These are phyloP conservation scores for Nothobranchius kuhntae DNA, from an alignment of 2,113 vertebrate genomes.

Conservation along the genomic window DNA sequence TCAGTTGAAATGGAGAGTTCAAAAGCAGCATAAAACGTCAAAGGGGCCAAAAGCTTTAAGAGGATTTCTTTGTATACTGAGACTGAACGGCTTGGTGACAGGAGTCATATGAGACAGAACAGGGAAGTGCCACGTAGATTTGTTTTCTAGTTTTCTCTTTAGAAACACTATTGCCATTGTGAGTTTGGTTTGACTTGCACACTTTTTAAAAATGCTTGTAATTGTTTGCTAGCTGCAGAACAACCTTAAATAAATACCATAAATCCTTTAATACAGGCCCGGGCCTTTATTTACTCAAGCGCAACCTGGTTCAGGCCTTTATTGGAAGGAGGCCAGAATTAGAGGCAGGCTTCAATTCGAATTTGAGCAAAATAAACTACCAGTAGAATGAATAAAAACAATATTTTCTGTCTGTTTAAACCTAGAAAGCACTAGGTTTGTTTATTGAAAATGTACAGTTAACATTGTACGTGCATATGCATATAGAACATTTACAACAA, in stretches of 20 bases:
- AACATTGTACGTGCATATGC: too few relatives aligned
- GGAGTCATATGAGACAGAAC: conserved; percentile 24
- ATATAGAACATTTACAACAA: too few relatives aligned
- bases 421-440: too few relatives aligned
- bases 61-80: conserved; percentile 60
- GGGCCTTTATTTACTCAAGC: too few relatives aligned
- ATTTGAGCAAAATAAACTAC: too few relatives aligned
- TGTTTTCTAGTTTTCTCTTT: not conserved
- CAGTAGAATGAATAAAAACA: too few relatives aligned
- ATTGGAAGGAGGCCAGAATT: too few relatives aligned
- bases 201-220: not conserved
- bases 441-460: too few relatives aligned
- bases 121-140: conserved; percentile 18
- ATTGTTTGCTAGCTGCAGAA: not conserved
- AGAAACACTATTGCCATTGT: not conserved
- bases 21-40: conserved; percentile 72
- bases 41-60: conserved; percentile 59
- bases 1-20: conserved; percentile 75
- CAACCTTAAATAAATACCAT: not conserved
- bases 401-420: too few relatives aligned
- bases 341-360: not conserved
- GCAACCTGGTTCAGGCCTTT: too few relatives aligned
- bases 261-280: not conserved
- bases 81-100: conserved; percentile 40
- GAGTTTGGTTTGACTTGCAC: not conserved